Percentiles rank a stretch among this genome's conserved stretches.
These are phyloP conservation scores for Antedon mediterranea DNA, from an alignment of 53 echinoderm and acorn worm species.

Conservation along the genomic window DNA sequence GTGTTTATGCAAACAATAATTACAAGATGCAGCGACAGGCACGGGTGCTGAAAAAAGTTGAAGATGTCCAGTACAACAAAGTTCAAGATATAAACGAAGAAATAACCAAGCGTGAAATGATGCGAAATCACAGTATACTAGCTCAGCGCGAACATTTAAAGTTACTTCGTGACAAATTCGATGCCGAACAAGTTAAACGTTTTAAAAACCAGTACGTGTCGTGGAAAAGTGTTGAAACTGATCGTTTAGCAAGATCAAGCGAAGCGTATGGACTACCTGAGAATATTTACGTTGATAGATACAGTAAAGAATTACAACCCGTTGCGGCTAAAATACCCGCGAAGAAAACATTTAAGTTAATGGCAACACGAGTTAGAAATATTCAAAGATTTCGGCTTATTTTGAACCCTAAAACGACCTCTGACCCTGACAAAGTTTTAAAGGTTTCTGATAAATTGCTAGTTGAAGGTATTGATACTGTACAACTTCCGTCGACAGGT, in stretches of 20 bases:
- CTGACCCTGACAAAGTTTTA: constrained; percentile 22
- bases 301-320: constrained; percentile 17
- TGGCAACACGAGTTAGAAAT: constrained; percentile 60
- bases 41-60: constrained; percentile 64
- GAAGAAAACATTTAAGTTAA: constrained; percentile 40
- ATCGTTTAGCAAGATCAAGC: constrained; percentile 43
- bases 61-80: constrained; percentile 36
- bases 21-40: constrained; percentile 63
- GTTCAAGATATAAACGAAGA: constrained; percentile 41
- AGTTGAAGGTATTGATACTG: constrained; percentile 66
- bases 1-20: constrained; percentile 61
- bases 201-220: constrained; percentile 88
- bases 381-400: constrained; percentile 56
- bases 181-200: constrained; percentile 86
- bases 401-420: constrained; percentile 55
- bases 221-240: constrained; percentile 84
- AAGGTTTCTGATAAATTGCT: constrained; percentile 7
- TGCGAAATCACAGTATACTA: constrained; percentile 25
- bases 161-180: constrained; percentile 54
- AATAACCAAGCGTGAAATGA: constrained; percentile 15
- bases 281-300: constrained; percentile 83
- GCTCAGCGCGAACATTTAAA: constrained; percentile 55
- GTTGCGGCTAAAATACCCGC: not conserved
- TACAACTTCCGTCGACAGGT: constrained; percentile 25
- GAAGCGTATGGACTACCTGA: constrained; percentile 75